phyloP scores from a whole-genome alignment of 2,797 vertebrate genomes.

The Sebastes vulpes region DNA sequence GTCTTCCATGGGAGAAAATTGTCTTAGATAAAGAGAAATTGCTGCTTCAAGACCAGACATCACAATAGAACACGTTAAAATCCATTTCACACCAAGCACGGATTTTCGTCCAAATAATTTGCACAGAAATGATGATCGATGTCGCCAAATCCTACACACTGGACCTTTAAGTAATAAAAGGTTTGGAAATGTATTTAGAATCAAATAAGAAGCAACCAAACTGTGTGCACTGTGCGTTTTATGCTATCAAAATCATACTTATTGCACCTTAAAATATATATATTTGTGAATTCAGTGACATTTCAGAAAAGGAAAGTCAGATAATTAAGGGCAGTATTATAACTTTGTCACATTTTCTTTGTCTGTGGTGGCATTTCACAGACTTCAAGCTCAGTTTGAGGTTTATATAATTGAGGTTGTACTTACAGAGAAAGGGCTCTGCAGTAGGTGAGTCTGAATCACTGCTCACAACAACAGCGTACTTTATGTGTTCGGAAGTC shows the following conservation, averaged over 20 bases:
- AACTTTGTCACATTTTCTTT: background rate
- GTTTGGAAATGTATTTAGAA: background rate
- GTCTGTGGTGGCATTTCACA: constrained; percentile 12
- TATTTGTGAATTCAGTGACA: background rate
- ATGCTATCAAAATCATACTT: background rate
- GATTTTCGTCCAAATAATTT: too few relatives aligned
- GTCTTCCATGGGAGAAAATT: background rate
- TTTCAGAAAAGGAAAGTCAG: background rate
- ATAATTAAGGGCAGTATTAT: background rate
- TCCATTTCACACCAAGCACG: too few relatives aligned
- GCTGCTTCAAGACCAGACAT: too few relatives aligned
- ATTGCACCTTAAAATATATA: background rate
- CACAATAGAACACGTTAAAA: background rate
- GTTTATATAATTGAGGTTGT: constrained; percentile 9
- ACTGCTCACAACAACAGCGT: background rate
- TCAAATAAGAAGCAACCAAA: background rate
- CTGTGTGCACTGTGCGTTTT: background rate
- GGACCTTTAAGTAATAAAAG: background rate
- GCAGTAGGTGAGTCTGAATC: background rate
- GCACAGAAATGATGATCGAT: too few relatives aligned
- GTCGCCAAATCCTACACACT: too few relatives aligned
- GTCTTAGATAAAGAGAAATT: too few relatives aligned
- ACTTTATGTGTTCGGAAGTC: background rate
- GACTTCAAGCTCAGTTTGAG: background rate
- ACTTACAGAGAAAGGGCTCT: background rate